Evolutionary conservation across 1,140 invertebrate species (phyloP).

Genomic region (Plectrocnemia conspersa): DNA sequence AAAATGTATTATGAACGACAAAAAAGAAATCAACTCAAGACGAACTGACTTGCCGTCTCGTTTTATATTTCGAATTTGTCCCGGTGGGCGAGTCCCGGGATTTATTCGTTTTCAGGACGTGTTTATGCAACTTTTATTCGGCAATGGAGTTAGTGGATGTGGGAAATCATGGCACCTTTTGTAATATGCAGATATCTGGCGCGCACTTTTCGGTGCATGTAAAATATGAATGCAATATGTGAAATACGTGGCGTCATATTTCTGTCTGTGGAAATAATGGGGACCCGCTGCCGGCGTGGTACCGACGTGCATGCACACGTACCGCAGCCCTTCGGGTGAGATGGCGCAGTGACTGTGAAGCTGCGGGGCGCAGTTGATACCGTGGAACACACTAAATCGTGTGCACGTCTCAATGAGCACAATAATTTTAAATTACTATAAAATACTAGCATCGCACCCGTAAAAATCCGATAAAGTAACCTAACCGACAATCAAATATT

Average conservation of each 20-base stretch:
- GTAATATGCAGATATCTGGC: slow-evolving; percentile 23
- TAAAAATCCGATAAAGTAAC: too few species aligned
- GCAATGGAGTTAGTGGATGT: neutral
- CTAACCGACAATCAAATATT: too few species aligned
- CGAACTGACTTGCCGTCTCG: too few species aligned
- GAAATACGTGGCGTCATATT: slow-evolving; percentile 35
- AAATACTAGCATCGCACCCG: too few species aligned
- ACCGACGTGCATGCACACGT: neutral
- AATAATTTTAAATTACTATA: too few species aligned
- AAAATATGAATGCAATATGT: slow-evolving; percentile 36
- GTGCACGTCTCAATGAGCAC: too few species aligned
- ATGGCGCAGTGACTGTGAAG: slow-evolving; percentile 1
- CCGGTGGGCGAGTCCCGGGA: too few species aligned
- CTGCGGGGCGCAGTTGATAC: neutral
- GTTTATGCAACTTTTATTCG: neutral
- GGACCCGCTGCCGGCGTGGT: neutral
- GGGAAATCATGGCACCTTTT: slow-evolving; percentile 5
- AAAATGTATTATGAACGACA: too few species aligned
- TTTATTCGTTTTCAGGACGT: slow-evolving; percentile 1
- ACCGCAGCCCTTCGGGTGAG: neutral
- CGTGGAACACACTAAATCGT: slow-evolving; percentile 11
- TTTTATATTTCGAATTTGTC: too few species aligned
- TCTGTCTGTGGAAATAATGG: slow-evolving; percentile 30
- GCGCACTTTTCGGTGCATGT: slow-evolving; percentile 22
- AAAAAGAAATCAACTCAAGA: slow-evolving; percentile 15